Conservation (phyloP, 2,113 vertebrate genomes). For the Pristiophorus japonicus region DNA sequence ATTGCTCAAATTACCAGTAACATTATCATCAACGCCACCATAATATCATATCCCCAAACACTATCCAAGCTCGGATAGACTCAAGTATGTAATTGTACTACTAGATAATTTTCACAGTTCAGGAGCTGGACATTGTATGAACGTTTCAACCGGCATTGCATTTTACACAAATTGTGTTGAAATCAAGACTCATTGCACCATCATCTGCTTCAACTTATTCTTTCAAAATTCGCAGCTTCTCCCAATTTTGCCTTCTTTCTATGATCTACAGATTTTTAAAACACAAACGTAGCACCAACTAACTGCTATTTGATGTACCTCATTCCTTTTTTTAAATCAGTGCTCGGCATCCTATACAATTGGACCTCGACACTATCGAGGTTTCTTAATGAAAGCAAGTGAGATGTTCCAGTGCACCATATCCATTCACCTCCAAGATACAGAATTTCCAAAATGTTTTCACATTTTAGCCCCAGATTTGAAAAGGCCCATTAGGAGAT, state of each 20-base stretch:
- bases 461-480: not conserved
- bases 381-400: not conserved
- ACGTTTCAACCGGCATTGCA: not conserved
- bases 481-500: not conserved
- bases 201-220: constrained; percentile 9
- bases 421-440: not conserved
- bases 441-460: not conserved
- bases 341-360: not conserved
- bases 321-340: not conserved
- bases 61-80: not conserved
- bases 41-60: not conserved
- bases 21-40: not conserved
- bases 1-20: not conserved
- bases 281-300: not conserved
- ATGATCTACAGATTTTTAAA: not conserved
- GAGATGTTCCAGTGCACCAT: no score
- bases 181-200: not conserved
- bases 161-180: not conserved
- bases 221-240: not conserved
- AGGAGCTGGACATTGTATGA: not conserved
- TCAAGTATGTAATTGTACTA: not conserved
- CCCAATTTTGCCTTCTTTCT: not conserved
- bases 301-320: not conserved
- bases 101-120: not conserved
- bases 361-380: not conserved